Evolutionary conservation across 2,797 vertebrate species (phyloP), one percentile per base, ranked within the genome.

Genomic region (Megalops cyprinoides): DNA sequence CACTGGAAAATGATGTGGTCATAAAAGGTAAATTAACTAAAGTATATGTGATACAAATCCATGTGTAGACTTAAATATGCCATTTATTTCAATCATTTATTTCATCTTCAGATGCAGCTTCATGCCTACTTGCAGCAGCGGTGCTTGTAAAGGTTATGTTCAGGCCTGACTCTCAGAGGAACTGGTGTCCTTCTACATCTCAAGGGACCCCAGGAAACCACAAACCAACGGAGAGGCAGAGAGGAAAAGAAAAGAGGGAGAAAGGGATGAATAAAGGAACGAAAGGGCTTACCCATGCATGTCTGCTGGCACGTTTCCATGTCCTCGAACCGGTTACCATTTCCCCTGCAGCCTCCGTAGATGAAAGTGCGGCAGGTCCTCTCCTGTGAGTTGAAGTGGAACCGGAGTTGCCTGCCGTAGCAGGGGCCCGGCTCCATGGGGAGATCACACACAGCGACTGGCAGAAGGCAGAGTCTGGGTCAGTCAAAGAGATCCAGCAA

Each of bases 331-430:
- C 87, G 85, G 85, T 90, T 90, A 25, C 82, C 89, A 39, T 90
- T 90, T 28, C 89, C 89, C 6, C 79, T 74, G 53, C 89, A 90
- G 37, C 89, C 89, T 4, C 77, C 10, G 9, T 90, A 89, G 6
- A 85, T 18, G 79, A 90, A 90, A 28, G 85, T 4, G 0, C 86
- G 83, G 65, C 89, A 90, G 55, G n/a, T 74, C 23, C 77, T 83
- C 74, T 85, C 81, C 37, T 65, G 4, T 0, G 0, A 5, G 58
- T 82, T 51, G 12, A 84, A 90, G 77, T 86, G 82, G 81, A 39
- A 85, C 83, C 7, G 83, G 1, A 62, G 1, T 1, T 77, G 2
- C 0, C n/a, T 18, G 20, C 58, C 89, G 0, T 42, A 69, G 65
- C 89, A 90, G 5, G 0, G 15, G n/a, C 89, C 89, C 7, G 28